Conservation (phyloP, 2,113 vertebrate genomes). For the Promerops cafer region DNA sequence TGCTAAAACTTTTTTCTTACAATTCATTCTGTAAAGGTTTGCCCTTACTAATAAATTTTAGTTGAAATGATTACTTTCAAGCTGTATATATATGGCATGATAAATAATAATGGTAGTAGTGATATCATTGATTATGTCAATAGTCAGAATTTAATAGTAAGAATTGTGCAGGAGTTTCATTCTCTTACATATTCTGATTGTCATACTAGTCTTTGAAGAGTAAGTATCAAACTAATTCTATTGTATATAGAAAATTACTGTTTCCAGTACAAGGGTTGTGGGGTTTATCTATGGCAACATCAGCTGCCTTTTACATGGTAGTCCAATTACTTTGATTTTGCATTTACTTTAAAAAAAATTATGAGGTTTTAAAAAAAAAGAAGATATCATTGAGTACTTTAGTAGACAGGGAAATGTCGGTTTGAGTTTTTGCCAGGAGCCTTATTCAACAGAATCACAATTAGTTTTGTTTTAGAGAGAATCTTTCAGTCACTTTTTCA, state of each 20-base stretch:
- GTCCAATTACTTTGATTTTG: background rate
- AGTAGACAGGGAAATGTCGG: background rate
- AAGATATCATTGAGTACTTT: background rate
- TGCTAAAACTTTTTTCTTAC: background rate
- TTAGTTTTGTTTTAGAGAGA: background rate
- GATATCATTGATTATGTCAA: background rate
- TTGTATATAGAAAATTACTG: background rate
- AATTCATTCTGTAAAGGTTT: background rate
- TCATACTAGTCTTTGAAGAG: background rate
- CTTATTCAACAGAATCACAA: background rate
- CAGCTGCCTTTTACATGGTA: background rate
- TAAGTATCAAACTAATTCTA: background rate
- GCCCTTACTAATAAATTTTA: background rate
- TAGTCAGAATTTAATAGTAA: background rate
- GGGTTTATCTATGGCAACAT: background rate
- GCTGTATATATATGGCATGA: background rate
- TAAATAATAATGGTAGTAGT: background rate
- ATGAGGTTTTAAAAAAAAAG: background rate
- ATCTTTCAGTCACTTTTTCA: background rate
- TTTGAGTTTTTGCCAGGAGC: background rate
- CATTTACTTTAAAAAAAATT: background rate
- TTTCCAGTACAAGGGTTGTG: background rate
- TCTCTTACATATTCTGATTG: background rate
- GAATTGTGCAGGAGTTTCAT: background rate
- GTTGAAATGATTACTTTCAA: background rate